A percentile compares a stretch with the other conserved stretches of the same genome.
phyloP scores from a whole-genome alignment of 2,888 invertebrate genomes.

The Polydrusus cervinus region DNA sequence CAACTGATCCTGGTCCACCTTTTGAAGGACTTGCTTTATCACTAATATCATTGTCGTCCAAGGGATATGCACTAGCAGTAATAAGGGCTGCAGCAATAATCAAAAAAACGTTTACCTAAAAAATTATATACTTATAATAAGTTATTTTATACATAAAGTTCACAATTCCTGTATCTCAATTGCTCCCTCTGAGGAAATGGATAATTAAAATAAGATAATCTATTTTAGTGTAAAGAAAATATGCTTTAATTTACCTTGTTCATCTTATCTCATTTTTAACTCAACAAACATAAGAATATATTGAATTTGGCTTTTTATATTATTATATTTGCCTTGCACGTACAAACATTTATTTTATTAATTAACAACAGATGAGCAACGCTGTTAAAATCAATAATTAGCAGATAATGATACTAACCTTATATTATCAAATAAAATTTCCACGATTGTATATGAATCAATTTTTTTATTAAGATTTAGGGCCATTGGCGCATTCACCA shows the following conservation, averaged over 20 bases:
- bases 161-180: too few species aligned
- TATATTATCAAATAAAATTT: neutral
- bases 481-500: too few species aligned
- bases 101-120: conserved; percentile 5
- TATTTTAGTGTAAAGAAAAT: neutral
- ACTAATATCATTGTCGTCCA: neutral
- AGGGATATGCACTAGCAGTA: conserved; percentile 1
- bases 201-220: neutral
- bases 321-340: neutral
- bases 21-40: neutral
- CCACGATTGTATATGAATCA: neutral
- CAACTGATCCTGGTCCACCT: neutral
- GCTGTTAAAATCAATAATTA: conserved; percentile 8
- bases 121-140: neutral
- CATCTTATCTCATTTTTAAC: neutral
- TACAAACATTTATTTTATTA: neutral
- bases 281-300: neutral
- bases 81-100: neutral
- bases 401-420: neutral
- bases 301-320: neutral
- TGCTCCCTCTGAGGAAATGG: too few species aligned
- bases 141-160: too few species aligned
- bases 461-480: neutral
- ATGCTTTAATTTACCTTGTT: neutral
- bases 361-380: conserved; percentile 1